A percentile compares a stretch with the other conserved stretches of the same genome.
These are phyloP conservation scores for Leptobrachium ailaonicum DNA, from an alignment of 2,113 vertebrate genomes.

Conservation along the genomic window DNA sequence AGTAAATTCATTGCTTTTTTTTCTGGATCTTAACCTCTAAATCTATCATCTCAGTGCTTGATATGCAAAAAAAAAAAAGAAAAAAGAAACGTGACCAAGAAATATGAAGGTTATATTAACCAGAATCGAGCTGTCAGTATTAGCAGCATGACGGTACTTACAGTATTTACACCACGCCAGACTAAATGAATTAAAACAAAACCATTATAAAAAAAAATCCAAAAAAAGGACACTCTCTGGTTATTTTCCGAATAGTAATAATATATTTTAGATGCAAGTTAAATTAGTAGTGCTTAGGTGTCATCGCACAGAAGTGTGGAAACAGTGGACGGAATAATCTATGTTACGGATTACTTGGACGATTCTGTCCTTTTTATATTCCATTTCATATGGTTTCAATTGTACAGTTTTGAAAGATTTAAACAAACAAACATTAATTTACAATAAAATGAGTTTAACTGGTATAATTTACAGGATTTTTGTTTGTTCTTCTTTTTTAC, in stretches of 20 bases:
- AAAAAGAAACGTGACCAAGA: background rate
- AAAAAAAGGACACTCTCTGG: background rate
- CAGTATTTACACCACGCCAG: constrained; percentile 9
- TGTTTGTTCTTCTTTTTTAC: too few relatives aligned
- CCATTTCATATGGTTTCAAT: constrained; percentile 25
- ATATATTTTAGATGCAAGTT: constrained; percentile 36
- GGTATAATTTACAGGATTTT: constrained; percentile 5
- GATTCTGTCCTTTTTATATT: constrained; percentile 38
- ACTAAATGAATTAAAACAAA: constrained; percentile 4
- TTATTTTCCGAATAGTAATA: constrained; percentile 29
- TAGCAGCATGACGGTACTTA: constrained; percentile 6
- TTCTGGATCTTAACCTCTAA: constrained; percentile 18
- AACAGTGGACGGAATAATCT: constrained; percentile 1
- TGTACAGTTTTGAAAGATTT: constrained; percentile 36
- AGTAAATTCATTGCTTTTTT: background rate
- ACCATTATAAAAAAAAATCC: background rate
- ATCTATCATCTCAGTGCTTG: constrained; percentile 17
- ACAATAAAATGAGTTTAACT: constrained; percentile 38
- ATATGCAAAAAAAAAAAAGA: constrained; percentile 15
- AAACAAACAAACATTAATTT: constrained; percentile 32
- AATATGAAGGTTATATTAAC: constrained; percentile 29
- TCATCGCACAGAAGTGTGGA: constrained; percentile 24
- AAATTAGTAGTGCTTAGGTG: background rate
- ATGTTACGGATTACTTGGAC: constrained; percentile 36
- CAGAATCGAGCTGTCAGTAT: constrained; percentile 21